Conservation (phyloP, 1,140 invertebrate species). For the Wasmannia auropunctata region DNA sequence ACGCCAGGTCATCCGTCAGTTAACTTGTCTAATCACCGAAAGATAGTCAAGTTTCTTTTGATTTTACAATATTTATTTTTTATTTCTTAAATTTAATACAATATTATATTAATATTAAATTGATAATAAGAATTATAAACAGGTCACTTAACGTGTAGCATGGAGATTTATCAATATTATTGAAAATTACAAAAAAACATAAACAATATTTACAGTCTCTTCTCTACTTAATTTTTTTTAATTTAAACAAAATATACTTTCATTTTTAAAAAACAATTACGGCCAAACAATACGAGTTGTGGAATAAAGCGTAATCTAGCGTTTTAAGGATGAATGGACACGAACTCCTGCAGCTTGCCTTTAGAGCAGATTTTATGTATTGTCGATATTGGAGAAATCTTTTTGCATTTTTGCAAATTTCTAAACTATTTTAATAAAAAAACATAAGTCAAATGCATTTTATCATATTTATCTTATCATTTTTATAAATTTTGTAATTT, state of each 20-base stretch:
- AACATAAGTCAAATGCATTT: too few relatives aligned
- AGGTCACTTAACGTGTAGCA: not conserved
- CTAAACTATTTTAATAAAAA: not conserved
- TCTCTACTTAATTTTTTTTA: not conserved
- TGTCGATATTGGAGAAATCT: conserved; percentile 40
- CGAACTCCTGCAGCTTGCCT: conserved; percentile 5
- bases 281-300: not conserved
- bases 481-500: not conserved
- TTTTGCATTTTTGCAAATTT: not conserved
- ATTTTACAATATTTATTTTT: not conserved
- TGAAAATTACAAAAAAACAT: not conserved
- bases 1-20: conserved; percentile 18
- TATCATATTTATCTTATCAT: not conserved
- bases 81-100: not conserved
- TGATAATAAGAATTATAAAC: not conserved
- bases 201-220: not conserved
- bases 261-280: not conserved
- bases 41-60: not conserved
- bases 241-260: not conserved
- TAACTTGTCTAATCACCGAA: not conserved
- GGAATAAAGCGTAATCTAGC: conserved; percentile 40
- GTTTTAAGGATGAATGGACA: conserved; percentile 7
- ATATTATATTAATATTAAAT: not conserved
- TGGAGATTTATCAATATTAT: not conserved
- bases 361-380: conserved; percentile 36